A percentile compares a stretch with the other conserved stretches of the same genome.
phyloP scores from a whole-genome alignment of 2,113 vertebrate genomes.

The Scortum barcoo region DNA sequence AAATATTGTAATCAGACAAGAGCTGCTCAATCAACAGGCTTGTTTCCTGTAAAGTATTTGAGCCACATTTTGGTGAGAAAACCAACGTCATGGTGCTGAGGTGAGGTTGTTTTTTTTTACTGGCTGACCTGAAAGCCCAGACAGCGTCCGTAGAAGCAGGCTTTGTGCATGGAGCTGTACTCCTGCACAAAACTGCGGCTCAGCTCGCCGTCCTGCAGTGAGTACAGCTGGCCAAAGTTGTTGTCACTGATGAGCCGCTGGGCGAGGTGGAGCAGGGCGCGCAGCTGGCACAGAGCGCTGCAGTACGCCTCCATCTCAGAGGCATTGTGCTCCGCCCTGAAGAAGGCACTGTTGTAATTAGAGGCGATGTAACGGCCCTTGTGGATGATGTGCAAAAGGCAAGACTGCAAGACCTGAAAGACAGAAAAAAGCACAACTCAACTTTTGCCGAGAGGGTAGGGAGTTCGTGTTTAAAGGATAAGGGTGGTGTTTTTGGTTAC shows the following conservation, averaged over 20 bases:
- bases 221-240: slow-evolving; percentile 85
- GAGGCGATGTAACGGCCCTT: slow-evolving; percentile 89
- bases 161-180: slow-evolving; percentile 92
- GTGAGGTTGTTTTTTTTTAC: neutral
- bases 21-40: neutral
- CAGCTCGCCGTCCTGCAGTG: slow-evolving; percentile 80
- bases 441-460: neutral
- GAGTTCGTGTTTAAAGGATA: neutral
- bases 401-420: slow-evolving; percentile 85
- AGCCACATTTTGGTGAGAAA: neutral
- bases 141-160: slow-evolving; percentile 94
- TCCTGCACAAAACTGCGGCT: slow-evolving; percentile 86
- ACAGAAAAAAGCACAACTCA: neutral
- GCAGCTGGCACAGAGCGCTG: slow-evolving; percentile 90
- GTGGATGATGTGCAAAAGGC: slow-evolving; percentile 88
- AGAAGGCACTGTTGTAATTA: slow-evolving; percentile 88
- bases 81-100: neutral
- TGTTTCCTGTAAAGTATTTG: neutral
- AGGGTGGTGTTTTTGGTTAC: neutral
- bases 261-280: slow-evolving; percentile 89
- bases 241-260: slow-evolving; percentile 87
- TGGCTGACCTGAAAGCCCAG: slow-evolving; percentile 91
- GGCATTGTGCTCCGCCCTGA: slow-evolving; percentile 89
- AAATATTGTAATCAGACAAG: neutral
- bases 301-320: slow-evolving; percentile 91